phyloP scores from a whole-genome alignment of 1,140 invertebrate species.

The Papilio aristodemus region DNA sequence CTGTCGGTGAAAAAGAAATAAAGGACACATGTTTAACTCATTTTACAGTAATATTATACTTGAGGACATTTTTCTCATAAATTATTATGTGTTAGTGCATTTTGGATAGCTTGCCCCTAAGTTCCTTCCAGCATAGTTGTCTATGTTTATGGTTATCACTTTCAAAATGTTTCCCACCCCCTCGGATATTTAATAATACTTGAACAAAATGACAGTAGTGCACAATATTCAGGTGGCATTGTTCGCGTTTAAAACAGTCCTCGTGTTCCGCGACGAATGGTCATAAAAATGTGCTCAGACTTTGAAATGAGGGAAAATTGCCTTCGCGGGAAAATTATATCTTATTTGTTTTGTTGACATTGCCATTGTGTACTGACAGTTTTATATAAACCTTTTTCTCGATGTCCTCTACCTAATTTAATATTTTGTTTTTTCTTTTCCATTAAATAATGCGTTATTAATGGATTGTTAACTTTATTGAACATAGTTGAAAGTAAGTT shows the following conservation, averaged over 20 bases:
- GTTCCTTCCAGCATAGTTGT: background rate
- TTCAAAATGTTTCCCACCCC: background rate
- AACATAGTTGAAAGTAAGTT: no score
- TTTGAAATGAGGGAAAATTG: conserved; percentile 18
- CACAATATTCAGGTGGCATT: background rate
- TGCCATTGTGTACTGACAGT: background rate
- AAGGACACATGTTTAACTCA: no score
- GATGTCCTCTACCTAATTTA: no score
- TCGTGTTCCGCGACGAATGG: conserved; percentile 2
- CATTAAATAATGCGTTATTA: no score
- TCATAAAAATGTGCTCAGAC: conserved; percentile 15
- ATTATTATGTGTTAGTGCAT: no score
- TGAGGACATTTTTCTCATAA: no score
- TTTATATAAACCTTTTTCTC: background rate
- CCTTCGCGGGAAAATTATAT: conserved; percentile 1
- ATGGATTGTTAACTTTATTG: no score
- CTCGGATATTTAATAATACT: background rate
- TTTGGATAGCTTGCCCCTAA: background rate
- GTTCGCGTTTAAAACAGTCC: conserved; percentile 6
- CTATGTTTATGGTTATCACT: background rate
- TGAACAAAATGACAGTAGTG: conserved; percentile 11
- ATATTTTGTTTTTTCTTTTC: background rate
- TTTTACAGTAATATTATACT: no score
- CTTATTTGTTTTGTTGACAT: conserved; percentile 13
- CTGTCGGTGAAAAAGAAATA: no score